These are phyloP conservation scores for Iguana delicatissima DNA, from an alignment of 2,797 vertebrate genomes.

Conservation along the genomic window DNA sequence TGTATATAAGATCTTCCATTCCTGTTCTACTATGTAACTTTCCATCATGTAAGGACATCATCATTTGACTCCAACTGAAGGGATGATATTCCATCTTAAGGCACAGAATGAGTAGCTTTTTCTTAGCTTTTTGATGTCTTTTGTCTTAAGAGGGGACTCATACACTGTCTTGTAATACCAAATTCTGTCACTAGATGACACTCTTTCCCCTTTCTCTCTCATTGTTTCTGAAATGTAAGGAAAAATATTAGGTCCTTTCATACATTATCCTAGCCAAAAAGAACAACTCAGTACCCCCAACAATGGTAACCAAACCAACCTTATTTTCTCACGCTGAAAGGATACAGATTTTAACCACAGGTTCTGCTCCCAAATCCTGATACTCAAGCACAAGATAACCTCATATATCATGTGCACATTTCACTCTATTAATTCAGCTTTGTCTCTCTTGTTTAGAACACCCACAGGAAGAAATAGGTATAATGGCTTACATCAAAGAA, in stretches of 20 bases:
- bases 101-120: neutral
- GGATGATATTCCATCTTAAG: neutral
- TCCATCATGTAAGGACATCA: too few species aligned
- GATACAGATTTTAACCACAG: neutral
- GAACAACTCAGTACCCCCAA: neutral
- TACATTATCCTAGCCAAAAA: neutral
- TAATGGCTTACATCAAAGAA: constrained; percentile 7
- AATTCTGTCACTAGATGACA: constrained; percentile 10
- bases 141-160: neutral
- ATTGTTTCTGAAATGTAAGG: neutral
- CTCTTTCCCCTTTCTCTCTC: neutral
- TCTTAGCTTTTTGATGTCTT: neutral
- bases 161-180: neutral
- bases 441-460: too few species aligned
- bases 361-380: neutral
- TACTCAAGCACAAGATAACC: neutral
- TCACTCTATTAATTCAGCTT: neutral
- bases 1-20: neutral
- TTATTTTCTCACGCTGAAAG: neutral
- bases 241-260: neutral
- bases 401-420: neutral
- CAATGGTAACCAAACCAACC: neutral
- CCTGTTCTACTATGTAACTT: neutral
- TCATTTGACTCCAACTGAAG: neutral
- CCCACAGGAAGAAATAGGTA: neutral